A percentile compares a stretch with the other conserved stretches of the same genome.
These are phyloP conservation scores for Drosophila diplacantha DNA, from an alignment of 2,888 invertebrate genomes.

Conservation along the genomic window DNA sequence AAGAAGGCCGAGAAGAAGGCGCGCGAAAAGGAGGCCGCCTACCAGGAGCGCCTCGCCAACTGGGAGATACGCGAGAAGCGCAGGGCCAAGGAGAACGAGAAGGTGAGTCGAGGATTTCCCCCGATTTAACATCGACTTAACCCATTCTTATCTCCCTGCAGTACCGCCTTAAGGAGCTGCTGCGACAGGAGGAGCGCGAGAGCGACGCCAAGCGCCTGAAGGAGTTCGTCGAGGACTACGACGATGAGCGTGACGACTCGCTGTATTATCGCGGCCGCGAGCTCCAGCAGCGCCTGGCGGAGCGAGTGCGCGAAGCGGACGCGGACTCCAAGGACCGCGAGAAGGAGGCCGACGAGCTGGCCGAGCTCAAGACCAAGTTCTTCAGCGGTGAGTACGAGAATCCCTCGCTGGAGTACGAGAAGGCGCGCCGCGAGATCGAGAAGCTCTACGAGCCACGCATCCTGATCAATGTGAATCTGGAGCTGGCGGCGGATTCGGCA, in stretches of 20 bases:
- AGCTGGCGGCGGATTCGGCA: conserved; percentile 77
- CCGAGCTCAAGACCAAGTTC: conserved; percentile 88
- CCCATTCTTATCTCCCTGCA: conserved; percentile 9
- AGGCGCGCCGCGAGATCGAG: conserved; percentile 86
- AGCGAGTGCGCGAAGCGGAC: conserved; percentile 95
- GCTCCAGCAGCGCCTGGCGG: conserved; percentile 91
- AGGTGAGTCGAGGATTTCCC: conserved; percentile 70
- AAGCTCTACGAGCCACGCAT: conserved; percentile 90
- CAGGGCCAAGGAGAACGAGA: conserved; percentile 93
- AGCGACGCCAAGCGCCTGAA: conserved; percentile 95
- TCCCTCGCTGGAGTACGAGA: conserved; percentile 84
- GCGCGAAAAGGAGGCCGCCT: conserved; percentile 96
- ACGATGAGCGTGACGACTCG: conserved; percentile 97
- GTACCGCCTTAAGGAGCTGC: conserved; percentile 89
- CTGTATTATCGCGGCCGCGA: conserved; percentile 95
- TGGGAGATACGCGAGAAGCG: conserved; percentile 96
- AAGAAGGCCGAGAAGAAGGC: conserved; percentile 94
- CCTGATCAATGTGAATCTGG: conserved; percentile 83
- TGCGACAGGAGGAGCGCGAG: conserved; percentile 91
- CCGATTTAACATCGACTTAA: too few relatives aligned
- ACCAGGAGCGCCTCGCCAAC: conserved; percentile 87
- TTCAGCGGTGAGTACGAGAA: conserved; percentile 83
- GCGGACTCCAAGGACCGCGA: conserved; percentile 92
- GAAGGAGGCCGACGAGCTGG: conserved; percentile 92
- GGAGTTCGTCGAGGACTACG: conserved; percentile 99